Base-by-base conservation (phyloP, 2,797 vertebrate species). In the Poliocrania exsul region DNA sequence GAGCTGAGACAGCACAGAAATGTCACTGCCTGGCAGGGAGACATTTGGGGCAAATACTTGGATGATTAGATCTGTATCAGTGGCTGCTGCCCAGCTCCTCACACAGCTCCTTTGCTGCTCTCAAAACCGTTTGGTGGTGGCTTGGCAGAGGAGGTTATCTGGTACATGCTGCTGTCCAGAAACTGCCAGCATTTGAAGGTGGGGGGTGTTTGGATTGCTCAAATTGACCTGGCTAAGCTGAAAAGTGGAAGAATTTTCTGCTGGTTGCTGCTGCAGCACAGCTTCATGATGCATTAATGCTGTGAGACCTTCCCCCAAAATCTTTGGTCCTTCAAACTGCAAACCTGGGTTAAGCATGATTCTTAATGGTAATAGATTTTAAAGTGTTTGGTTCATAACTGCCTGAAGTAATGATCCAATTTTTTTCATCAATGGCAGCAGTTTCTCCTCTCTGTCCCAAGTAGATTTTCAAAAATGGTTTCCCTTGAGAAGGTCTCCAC, bases 81-180 rank as follows among this genome's bases (percentile, higher is more conserved):
- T 0, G 35, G n/a, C 67, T 17, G 72, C 92, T 86, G 90, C 85
- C 69, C 0, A 0, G 69, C 78, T 90, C 78, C 84, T 80, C 5
- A 0, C 1, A 3, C 49, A 3, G 73, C 14, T 47, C 33, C 87
- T 42, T 11, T 11, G 51, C 75, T 46, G 85, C n/a, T 65, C 78
- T 58, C 5, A 3, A 54, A 66, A 2, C 65, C 5, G 3, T 66
- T 84, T 16, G 75, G 51, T 0, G 6, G 31, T 29, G 69, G 9
- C 73, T 93, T 67, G 46, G 69, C 77, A 65, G n/a, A 54, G 47
- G 65, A 86, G 88, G 84, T 93, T 95, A 91, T 95, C 93, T 94
- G 6, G 26, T 74, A 88, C 87, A 72, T 0, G 5, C 74, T 82
- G 90, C 81, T 95, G 92, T 92, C 87, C 92, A 91, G 78, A 92